Evolutionary conservation across 2,113 vertebrate genomes (phyloP), one percentile per base, ranked within the genome.

Genomic region (Porphyrio hochstetteri): DNA sequence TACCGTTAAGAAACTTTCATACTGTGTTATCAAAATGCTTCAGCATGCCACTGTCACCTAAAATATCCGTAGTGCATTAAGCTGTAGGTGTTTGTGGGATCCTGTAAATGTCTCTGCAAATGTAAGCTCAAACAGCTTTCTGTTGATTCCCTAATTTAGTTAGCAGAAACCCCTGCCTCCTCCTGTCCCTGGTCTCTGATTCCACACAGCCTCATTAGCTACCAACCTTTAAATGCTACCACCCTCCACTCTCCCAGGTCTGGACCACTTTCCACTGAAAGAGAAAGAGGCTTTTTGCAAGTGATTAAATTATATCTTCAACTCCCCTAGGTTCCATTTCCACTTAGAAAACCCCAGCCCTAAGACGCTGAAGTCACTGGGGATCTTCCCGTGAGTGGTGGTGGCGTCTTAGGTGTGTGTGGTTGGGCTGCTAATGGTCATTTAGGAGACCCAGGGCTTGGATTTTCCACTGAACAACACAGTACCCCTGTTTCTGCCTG

Each of bases 31-130:
- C 11, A 2, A 93, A 93, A 55, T 40, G n/a, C 70, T 94, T 86
- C 76, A 29, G 19, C 65, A 16, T 71, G 61, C n/a, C 28, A 74
- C 55, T 95, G 50, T 80, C 52, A 82, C 64, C 57, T 71, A 44
- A 74, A 95, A 92, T 90, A 74, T 19, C 4, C 72, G 48, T 0
- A 0, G 28, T 29, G 52, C 71, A 69, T 95, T 86, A 53, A 80
- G 68, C 46, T 79, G 91, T 93, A 84, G 63, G 59, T 91, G 57
- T 94, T 89, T 90, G 83, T 29, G 24, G 84, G 82, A 75, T 80
- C 88, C 60, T 93, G 80, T 92, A 82, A 91, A 92, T 52, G 46
- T 93, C 79, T 84, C 82, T 91, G 76, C 68, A 83, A 65, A 91
- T 52, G 46, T 11, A 72, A 74, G 65, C 59, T 72, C 35, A 24